Conservation (phyloP, 1,140 invertebrate species). For the Drosophila pallidifrons region DNA sequence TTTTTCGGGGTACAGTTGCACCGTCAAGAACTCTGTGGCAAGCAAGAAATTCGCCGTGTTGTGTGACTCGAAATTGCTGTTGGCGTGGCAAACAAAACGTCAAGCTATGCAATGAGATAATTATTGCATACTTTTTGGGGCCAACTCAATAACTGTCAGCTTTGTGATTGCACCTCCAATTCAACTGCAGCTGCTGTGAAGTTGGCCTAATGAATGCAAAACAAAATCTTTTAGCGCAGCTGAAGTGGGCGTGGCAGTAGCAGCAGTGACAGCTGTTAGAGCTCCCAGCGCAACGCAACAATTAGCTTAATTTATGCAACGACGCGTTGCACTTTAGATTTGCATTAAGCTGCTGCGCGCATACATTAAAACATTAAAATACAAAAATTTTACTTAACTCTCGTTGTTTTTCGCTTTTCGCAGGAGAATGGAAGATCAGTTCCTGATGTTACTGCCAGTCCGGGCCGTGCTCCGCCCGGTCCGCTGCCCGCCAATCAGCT, state of each 20-base stretch:
- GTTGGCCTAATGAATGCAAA: constrained; percentile 78
- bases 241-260: constrained; percentile 41
- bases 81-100: constrained; percentile 40
- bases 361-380: constrained; percentile 47
- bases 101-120: constrained; percentile 61
- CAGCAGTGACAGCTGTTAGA: constrained; percentile 16
- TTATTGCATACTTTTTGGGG: constrained; percentile 52
- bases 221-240: constrained; percentile 69
- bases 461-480: constrained; percentile 91
- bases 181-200: constrained; percentile 18
- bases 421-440: constrained; percentile 94
- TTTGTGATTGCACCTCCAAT: not conserved
- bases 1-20: constrained; percentile 43
- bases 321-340: constrained; percentile 60
- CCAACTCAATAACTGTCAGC: constrained; percentile 36
- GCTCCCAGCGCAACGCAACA: constrained; percentile 37
- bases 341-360: constrained; percentile 45
- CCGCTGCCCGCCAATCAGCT: constrained; percentile 87
- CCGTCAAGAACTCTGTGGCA: constrained; percentile 22
- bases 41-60: constrained; percentile 29
- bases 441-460: constrained; percentile 94
- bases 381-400: not conserved
- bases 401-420: constrained; percentile 70
- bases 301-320: constrained; percentile 73
- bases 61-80: constrained; percentile 60